Percentiles rank a stretch among this genome's conserved stretches.
These are phyloP conservation scores for Microchirus variegatus DNA, from an alignment of 2,797 vertebrate species.

Conservation along the genomic window DNA sequence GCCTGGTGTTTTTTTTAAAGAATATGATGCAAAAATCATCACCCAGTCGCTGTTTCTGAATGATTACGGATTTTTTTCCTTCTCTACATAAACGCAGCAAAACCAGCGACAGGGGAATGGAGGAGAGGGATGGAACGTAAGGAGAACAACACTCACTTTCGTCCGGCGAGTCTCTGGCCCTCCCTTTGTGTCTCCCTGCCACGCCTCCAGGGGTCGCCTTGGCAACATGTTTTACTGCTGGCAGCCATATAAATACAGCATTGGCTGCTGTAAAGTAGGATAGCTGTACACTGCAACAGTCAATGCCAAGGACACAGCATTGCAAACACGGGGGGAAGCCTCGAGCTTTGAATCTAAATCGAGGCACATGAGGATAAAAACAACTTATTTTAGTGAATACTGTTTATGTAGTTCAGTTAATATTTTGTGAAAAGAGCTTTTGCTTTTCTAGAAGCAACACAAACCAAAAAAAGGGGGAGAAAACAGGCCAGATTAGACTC, in stretches of 20 bases:
- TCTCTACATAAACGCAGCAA: too few species aligned
- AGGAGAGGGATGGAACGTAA: constrained; percentile 30
- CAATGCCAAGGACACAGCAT: constrained; percentile 42
- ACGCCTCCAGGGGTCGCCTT: constrained; percentile 73
- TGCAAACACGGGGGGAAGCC: background rate
- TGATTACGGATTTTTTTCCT: too few species aligned
- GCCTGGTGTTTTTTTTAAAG: too few species aligned
- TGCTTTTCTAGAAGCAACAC: too few species aligned
- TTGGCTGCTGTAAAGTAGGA: constrained; percentile 58
- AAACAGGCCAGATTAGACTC: background rate
- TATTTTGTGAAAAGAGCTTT: background rate
- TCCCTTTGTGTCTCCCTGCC: constrained; percentile 63
- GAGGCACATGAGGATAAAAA: constrained; percentile 13
- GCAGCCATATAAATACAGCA: constrained; percentile 57
- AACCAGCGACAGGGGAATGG: constrained; percentile 31
- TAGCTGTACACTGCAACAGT: constrained; percentile 34
- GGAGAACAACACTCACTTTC: constrained; percentile 39
- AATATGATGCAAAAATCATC: too few species aligned
- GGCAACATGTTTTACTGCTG: constrained; percentile 78
- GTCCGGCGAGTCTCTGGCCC: constrained; percentile 31
- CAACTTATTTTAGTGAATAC: constrained; percentile 2
- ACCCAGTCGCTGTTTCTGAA: too few species aligned
- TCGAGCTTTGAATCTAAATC: too few species aligned
- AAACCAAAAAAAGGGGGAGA: too few species aligned
- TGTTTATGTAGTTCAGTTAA: constrained; percentile 1